A percentile compares a stretch with the other conserved stretches of the same genome.
Evolutionary conservation across 2,888 invertebrate species (phyloP).

Genomic region (Ganaspis brasiliensis): DNA sequence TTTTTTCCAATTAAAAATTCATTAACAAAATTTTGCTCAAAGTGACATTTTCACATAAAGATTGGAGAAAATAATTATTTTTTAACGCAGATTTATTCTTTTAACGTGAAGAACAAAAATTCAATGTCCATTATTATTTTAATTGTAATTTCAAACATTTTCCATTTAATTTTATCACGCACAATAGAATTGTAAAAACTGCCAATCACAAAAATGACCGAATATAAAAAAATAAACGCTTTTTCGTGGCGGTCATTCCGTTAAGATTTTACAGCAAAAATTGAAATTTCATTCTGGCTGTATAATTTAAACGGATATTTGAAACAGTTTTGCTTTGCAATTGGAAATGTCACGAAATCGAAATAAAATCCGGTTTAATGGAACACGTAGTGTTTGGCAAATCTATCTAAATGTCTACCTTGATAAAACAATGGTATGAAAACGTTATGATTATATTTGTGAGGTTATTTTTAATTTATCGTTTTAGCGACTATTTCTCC

Average conservation of each 20-base stretch:
- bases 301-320: conserved; percentile 40
- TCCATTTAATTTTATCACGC: no score
- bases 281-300: conserved; percentile 17
- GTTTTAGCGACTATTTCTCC: background rate
- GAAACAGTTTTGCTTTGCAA: conserved; percentile 21
- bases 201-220: no score
- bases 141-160: no score
- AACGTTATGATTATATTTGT: conserved; percentile 10
- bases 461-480: conserved; percentile 2
- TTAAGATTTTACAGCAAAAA: conserved; percentile 15
- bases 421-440: conserved; percentile 1
- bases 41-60: no score
- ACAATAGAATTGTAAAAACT: no score
- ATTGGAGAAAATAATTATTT: no score
- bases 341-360: conserved; percentile 37
- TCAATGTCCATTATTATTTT: no score
- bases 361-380: conserved; percentile 35
- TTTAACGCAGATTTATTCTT: no score
- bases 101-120: no score
- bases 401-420: conserved; percentile 35
- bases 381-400: conserved; percentile 27
- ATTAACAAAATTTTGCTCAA: no score
- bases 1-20: no score
- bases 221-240: background rate
- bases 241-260: conserved; percentile 6